These are phyloP conservation scores for Erpobdella octoculata DNA, from an alignment of 2,888 invertebrate species.

Conservation along the genomic window DNA sequence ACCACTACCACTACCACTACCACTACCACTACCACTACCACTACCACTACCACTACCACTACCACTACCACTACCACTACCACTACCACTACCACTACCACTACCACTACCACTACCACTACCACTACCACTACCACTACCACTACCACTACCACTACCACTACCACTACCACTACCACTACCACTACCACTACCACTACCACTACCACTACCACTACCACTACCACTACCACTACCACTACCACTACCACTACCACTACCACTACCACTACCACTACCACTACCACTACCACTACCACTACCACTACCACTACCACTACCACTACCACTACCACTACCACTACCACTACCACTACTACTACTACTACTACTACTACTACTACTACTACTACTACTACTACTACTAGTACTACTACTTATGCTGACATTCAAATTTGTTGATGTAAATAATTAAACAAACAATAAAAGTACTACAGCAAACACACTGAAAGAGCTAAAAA, in stretches of 20 bases:
- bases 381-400: neutral
- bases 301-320: conserved; percentile 25
- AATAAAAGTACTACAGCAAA: no score
- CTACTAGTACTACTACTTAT: neutral
- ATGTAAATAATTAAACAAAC: no score
- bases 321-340: conserved; percentile 29
- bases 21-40: neutral
- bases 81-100: neutral
- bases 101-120: neutral
- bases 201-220: conserved; percentile 1
- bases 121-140: neutral
- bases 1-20: neutral
- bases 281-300: conserved; percentile 22
- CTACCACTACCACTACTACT: conserved; percentile 26
- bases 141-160: conserved; percentile 6
- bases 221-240: conserved; percentile 8
- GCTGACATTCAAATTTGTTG: neutral
- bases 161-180: conserved; percentile 8
- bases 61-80: neutral
- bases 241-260: conserved; percentile 22
- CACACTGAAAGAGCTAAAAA: no score
- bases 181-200: conserved; percentile 7
- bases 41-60: neutral
- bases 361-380: conserved; percentile 18
- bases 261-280: conserved; percentile 28